A percentile compares a stretch with the other conserved stretches of the same genome.
phyloP scores from a whole-genome alignment of 92 coral and sea anemone genomes.

The Epizoanthus rinbou region DNA sequence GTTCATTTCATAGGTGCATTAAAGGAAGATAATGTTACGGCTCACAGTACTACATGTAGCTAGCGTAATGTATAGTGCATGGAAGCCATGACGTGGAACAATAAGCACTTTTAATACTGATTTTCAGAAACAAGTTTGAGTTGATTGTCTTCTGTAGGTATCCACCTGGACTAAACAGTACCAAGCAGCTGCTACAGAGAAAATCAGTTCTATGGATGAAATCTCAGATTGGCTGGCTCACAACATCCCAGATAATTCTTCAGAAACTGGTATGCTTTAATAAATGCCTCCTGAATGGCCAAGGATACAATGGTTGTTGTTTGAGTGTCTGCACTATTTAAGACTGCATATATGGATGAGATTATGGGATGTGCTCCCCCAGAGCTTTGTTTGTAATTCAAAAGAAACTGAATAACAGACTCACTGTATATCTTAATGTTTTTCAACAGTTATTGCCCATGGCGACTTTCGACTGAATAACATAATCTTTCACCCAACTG shows the following conservation, averaged over 20 bases:
- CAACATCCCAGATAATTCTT: slow-evolving; percentile 54
- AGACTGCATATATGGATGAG: too few relatives aligned
- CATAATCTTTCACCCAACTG: slow-evolving; percentile 82
- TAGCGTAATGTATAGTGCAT: too few relatives aligned
- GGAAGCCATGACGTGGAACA: too few relatives aligned
- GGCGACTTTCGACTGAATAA: slow-evolving; percentile 92
- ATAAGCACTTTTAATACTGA: too few relatives aligned
- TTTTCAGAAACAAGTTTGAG: too few relatives aligned
- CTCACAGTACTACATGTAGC: too few relatives aligned
- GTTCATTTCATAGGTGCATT: too few relatives aligned
- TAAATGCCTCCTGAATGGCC: too few relatives aligned
- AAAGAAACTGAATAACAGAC: background rate
- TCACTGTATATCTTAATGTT: background rate
- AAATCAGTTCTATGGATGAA: slow-evolving; percentile 64
- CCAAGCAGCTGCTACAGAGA: slow-evolving; percentile 71
- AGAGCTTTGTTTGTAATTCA: too few relatives aligned
- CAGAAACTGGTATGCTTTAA: slow-evolving; percentile 59
- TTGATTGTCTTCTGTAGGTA: slow-evolving; percentile 45
- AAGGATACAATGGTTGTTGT: background rate
- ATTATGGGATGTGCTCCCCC: too few relatives aligned
- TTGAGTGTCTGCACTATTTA: too few relatives aligned
- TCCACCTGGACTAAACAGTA: slow-evolving; percentile 95
- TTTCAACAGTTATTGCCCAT: slow-evolving; percentile 77
- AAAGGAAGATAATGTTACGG: too few relatives aligned
- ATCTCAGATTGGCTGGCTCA: slow-evolving; percentile 63